Conservation (phyloP, 2,888 invertebrate species). For the Halictus ligatus region DNA sequence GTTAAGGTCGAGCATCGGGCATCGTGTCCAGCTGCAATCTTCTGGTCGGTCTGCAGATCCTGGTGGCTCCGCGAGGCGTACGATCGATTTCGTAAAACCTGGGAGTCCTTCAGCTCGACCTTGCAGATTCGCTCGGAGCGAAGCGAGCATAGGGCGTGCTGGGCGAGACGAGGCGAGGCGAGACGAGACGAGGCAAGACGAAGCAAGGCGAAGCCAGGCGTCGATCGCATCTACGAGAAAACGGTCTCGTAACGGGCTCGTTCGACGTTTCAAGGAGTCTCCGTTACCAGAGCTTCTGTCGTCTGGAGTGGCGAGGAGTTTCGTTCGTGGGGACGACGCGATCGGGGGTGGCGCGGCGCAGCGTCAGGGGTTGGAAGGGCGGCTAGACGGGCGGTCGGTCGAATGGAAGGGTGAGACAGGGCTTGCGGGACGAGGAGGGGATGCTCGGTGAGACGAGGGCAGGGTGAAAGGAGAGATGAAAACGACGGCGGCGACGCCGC, state of each 20-base stretch:
- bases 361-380: conserved; percentile 60
- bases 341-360: conserved; percentile 57
- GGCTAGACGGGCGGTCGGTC: conserved; percentile 65
- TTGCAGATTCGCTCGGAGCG: conserved; percentile 50
- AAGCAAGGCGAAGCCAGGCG: conserved; percentile 12
- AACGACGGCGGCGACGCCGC: conserved; percentile 67
- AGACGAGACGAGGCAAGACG: neutral
- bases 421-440: conserved; percentile 13
- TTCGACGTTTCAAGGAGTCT: conserved; percentile 62
- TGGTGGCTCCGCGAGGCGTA: conserved; percentile 4
- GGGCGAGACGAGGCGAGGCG: conserved; percentile 18
- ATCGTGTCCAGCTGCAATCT: conserved; percentile 26
- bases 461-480: conserved; percentile 72
- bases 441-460: conserved; percentile 51
- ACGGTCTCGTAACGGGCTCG: conserved; percentile 63
- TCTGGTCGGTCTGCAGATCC: conserved; percentile 19
- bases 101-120: conserved; percentile 57
- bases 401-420: conserved; percentile 61
- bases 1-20: conserved; percentile 4
- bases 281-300: conserved; percentile 67
- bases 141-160: neutral
- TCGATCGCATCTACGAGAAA: conserved; percentile 61
- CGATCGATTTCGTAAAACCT: conserved; percentile 53
- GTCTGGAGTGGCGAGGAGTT: conserved; percentile 72
- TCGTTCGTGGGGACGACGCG: conserved; percentile 59